Evolutionary conservation across 2,113 vertebrate genomes (phyloP).

Genomic region (Helogale parvula): DNA sequence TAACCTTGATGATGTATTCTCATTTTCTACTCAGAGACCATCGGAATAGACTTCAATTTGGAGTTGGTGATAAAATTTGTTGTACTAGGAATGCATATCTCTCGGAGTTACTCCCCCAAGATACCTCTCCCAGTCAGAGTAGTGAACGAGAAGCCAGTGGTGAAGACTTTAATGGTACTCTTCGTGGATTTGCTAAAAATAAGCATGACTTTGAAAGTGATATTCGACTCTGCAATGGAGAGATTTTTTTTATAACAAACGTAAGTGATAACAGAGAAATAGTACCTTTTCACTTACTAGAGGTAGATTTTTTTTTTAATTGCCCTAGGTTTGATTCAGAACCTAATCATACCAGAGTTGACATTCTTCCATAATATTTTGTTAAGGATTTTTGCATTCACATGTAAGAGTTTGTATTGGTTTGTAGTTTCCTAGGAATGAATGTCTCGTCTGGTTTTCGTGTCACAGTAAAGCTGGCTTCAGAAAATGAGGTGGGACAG

Average conservation of each 20-base stretch:
- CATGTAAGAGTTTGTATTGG: not conserved
- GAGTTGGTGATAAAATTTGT: constrained; percentile 88
- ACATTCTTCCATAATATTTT: not conserved
- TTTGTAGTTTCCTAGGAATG: not conserved
- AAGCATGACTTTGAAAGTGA: constrained; percentile 58
- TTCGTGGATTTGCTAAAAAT: not conserved
- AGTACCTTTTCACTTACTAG: not conserved
- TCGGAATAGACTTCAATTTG: constrained; percentile 82
- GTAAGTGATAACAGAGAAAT: constrained; percentile 77
- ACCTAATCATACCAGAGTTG: not conserved
- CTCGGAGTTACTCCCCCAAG: constrained; percentile 73
- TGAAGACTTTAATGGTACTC: not conserved
- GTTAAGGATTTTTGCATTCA: not conserved
- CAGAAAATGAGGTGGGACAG: not conserved
- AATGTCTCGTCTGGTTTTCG: not conserved
- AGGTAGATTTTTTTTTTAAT: not conserved
- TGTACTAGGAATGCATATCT: constrained; percentile 88
- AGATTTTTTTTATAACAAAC: constrained; percentile 90
- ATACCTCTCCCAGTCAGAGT: not conserved
- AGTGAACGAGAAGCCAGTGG: not conserved
- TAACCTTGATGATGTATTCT: not conserved
- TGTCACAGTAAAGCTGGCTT: not conserved
- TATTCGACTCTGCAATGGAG: constrained; percentile 90
- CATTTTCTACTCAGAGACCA: constrained; percentile 79
- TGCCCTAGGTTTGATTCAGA: not conserved